phyloP scores from a whole-genome alignment of 2,113 vertebrate genomes.

The Mohoua ochrocephala region DNA sequence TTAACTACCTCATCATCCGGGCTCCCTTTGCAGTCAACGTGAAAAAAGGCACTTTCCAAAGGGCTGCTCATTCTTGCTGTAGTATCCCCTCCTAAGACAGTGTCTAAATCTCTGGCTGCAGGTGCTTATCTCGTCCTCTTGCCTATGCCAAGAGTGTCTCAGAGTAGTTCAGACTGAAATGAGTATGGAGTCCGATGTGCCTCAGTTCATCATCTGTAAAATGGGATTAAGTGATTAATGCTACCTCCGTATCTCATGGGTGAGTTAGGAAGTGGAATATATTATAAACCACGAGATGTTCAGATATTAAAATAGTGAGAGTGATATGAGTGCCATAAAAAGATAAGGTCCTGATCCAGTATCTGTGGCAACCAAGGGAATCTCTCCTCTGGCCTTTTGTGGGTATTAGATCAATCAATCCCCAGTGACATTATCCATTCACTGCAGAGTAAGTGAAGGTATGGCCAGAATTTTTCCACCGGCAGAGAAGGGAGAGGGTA shows the following conservation, averaged over 20 bases:
- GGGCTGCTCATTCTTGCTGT: not conserved
- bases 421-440: slow-evolving; percentile 68
- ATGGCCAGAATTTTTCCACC: slow-evolving; percentile 67
- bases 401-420: slow-evolving; percentile 69
- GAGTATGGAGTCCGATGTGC: slow-evolving; percentile 20
- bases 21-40: not conserved
- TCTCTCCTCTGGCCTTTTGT: slow-evolving; percentile 67
- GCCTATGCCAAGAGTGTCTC: slow-evolving; percentile 29
- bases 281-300: slow-evolving; percentile 29
- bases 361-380: slow-evolving; percentile 69
- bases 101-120: slow-evolving; percentile 33
- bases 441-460: slow-evolving; percentile 65
- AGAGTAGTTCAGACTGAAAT: slow-evolving; percentile 1
- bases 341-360: slow-evolving; percentile 68
- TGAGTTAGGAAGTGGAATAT: slow-evolving; percentile 28
- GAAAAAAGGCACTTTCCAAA: not conserved
- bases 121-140: slow-evolving; percentile 35
- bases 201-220: slow-evolving; percentile 59
- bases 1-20: not conserved
- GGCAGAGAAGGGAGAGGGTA: slow-evolving; percentile 68
- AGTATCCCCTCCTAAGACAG: not conserved
- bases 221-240: slow-evolving; percentile 64
- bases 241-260: slow-evolving; percentile 31
- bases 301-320: slow-evolving; percentile 59
- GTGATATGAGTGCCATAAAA: slow-evolving; percentile 55